Percentiles rank a stretch among this genome's conserved stretches.
Evolutionary conservation across 2,888 invertebrate genomes (phyloP).

Genomic region (Malthinus seriepunctatus): DNA sequence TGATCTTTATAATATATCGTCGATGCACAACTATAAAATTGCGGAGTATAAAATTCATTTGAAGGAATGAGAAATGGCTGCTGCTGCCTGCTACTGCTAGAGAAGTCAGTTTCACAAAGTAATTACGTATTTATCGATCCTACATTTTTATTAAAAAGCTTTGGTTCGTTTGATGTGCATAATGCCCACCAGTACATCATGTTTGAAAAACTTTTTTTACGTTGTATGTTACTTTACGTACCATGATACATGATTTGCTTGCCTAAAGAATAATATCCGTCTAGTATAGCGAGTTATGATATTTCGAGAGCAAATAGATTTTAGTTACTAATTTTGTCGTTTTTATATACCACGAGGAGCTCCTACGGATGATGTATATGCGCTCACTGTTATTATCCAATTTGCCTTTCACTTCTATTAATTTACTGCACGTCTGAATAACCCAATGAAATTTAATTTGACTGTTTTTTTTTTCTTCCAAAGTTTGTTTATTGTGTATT

Average conservation of each 20-base stretch:
- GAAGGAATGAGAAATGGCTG: slow-evolving; percentile 20
- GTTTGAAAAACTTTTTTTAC: slow-evolving; percentile 5
- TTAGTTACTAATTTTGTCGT: no score
- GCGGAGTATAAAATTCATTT: slow-evolving; percentile 30
- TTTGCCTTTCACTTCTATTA: no score
- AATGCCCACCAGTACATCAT: slow-evolving; percentile 14
- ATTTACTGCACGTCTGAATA: no score
- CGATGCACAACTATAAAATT: slow-evolving; percentile 22
- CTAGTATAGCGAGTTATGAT: no score
- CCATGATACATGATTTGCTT: not conserved
- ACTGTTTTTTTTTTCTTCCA: no score
- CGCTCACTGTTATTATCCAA: no score
- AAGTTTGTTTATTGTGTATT: no score
- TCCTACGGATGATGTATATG: no score
- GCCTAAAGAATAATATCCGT: no score
- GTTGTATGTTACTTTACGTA: slow-evolving; percentile 1
- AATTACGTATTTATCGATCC: slow-evolving; percentile 24
- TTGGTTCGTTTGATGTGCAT: slow-evolving; percentile 36
- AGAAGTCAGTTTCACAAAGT: slow-evolving; percentile 21
- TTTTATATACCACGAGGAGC: no score
- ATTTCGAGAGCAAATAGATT: no score
- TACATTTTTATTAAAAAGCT: slow-evolving; percentile 36
- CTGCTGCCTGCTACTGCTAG: slow-evolving; percentile 1
- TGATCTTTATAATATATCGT: slow-evolving; percentile 15
- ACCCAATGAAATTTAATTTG: no score